Evolutionary conservation across 2,888 invertebrate species (phyloP), one percentile per base, ranked within the genome.

Genomic region (Aromia moschata): DNA sequence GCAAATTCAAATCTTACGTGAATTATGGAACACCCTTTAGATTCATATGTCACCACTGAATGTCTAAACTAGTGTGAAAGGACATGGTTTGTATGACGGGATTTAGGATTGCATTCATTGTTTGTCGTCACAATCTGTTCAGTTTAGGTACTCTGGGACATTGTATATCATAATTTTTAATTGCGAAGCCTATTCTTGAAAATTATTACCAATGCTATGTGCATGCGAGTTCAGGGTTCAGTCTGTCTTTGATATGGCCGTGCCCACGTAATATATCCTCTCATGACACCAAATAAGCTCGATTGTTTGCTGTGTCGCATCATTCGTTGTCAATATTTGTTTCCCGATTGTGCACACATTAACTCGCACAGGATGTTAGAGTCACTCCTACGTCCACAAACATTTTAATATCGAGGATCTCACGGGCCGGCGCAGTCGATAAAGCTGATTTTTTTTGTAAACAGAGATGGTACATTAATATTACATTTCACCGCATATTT

Each of bases 241-340:
- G 14, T 10, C 46, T 11, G 2, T 52, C 40, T 52, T 52, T 52
- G 52, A 41, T n/a, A n/a, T 38, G 40, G 31, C 41, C 52, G 11
- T 31, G 25, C 41, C 49, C 49, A 49, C 52, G 41, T 57, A 49
- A 33, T 40, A 55, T 44, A 49, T 33, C 56, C 36, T 51, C 53
- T 47, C 46, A 38, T 53, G 58, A 58, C 52, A 47, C 47, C 38
- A 41, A 53, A 58, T 53, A 49, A 55, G 55, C 55, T 49, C 18
- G 49, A 59, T 49, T 59, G 54, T 59, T 59, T 59, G 33, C 47
- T 20, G 12, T 33, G 45, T 44, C 54, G 54, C 51, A 54, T 61
- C 58, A 62, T 60, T 65, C 60, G 58, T 43, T 51, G 65, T 63
- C 63, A 65, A 65, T 65, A 65, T 65, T 65, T 63, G 57, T 45